phyloP scores from a whole-genome alignment of 2,797 vertebrate species.

The Anomalospiza imberbis region DNA sequence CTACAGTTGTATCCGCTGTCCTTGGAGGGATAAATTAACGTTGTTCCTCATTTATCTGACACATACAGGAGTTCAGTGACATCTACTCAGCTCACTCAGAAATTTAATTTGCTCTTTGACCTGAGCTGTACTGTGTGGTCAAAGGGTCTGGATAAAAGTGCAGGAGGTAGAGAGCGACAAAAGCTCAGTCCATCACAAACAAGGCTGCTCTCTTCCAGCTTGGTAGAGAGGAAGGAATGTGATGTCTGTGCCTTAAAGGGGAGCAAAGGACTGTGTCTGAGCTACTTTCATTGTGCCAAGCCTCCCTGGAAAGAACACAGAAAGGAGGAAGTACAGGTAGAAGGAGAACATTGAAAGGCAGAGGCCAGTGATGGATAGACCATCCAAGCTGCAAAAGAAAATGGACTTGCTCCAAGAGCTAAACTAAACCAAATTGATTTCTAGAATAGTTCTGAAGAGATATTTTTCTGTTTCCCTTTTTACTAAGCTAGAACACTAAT shows the following conservation, averaged over 20 bases:
- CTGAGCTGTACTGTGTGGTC: conserved; percentile 76
- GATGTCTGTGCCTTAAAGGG: conserved; percentile 68
- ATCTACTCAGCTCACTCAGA: conserved; percentile 67
- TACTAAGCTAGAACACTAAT: background rate
- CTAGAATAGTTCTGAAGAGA: background rate
- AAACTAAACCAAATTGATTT: background rate
- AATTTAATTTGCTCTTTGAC: conserved; percentile 78
- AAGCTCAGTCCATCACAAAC: conserved; percentile 36
- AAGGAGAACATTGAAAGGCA: background rate
- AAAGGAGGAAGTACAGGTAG: background rate
- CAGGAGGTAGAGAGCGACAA: background rate
- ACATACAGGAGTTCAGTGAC: conserved; percentile 56
- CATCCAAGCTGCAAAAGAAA: conserved; percentile 53
- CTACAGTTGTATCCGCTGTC: background rate
- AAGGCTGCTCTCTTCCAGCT: conserved; percentile 66
- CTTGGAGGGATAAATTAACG: conserved; percentile 56
- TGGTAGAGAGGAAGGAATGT: conserved; percentile 73
- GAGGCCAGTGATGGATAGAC: background rate
- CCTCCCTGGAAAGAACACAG: background rate
- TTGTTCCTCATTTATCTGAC: background rate
- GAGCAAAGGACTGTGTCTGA: conserved; percentile 53
- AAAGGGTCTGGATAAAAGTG: conserved; percentile 68
- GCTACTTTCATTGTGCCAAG: background rate
- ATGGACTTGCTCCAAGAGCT: conserved; percentile 62
- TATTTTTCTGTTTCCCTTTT: background rate